These are phyloP conservation scores for Ophiothrix spiculata DNA, from an alignment of 35 echinoderm and acorn worm genomes.

Conservation along the genomic window DNA sequence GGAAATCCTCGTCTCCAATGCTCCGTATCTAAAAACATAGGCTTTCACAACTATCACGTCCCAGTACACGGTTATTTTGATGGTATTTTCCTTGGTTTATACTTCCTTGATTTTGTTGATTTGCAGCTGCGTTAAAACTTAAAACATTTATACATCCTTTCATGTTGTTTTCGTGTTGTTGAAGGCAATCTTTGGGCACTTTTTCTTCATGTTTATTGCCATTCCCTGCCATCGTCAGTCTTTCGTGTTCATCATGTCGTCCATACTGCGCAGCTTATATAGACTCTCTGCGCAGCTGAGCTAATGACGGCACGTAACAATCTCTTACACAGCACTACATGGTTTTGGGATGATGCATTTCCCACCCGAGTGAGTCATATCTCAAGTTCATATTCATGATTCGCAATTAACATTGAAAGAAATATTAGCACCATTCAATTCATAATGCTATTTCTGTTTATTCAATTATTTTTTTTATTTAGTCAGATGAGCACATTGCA, in stretches of 20 bases:
- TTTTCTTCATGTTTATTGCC: background rate
- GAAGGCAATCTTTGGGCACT: constrained; percentile 2
- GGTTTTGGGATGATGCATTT: background rate
- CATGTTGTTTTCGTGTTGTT: background rate
- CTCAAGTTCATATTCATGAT: background rate
- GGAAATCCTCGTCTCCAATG: constrained; percentile 4
- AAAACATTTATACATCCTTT: background rate
- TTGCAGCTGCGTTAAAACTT: background rate
- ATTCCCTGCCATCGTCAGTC: constrained; percentile 9
- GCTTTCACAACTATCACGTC: background rate
- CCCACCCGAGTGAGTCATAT: background rate
- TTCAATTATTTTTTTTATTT: background rate
- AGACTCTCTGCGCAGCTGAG: background rate
- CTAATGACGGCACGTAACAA: background rate
- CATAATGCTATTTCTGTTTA: background rate
- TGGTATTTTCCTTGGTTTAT: background rate
- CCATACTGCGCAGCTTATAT: no score
- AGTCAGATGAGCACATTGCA: background rate
- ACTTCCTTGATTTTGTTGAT: background rate
- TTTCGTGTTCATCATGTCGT: constrained; percentile 4
- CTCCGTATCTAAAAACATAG: constrained; percentile 8
- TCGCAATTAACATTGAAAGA: background rate
- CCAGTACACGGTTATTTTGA: background rate
- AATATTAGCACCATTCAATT: background rate
- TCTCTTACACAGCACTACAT: background rate